A percentile compares a stretch with the other conserved stretches of the same genome.
Evolutionary conservation across 2,113 vertebrate species (phyloP).

Genomic region (Silurus glanis): DNA sequence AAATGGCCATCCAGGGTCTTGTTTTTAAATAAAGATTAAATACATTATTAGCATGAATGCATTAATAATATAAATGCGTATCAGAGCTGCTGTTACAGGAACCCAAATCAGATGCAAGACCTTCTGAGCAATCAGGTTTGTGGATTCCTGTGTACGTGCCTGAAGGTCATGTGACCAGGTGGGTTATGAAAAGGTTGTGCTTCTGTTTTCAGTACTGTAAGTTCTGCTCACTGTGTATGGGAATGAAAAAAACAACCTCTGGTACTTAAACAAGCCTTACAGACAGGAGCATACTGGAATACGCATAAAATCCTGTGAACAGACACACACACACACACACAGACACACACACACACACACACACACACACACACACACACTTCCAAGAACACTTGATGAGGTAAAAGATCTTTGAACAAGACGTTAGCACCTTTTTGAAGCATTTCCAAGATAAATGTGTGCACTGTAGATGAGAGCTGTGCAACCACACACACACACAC

Average conservation of each 20-base stretch:
- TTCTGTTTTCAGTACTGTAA: background rate
- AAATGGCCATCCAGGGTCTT: background rate
- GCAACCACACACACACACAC: background rate
- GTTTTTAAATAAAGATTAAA: background rate
- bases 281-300: background rate
- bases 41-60: background rate
- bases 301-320: background rate
- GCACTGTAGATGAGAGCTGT: background rate
- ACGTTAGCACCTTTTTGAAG: conserved; percentile 9
- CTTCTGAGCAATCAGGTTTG: background rate
- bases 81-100: background rate
- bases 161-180: background rate
- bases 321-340: background rate
- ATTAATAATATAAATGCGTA: too few species aligned
- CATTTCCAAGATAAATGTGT: conserved; percentile 14
- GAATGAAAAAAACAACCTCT: background rate
- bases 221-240: conserved; percentile 16
- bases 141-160: background rate
- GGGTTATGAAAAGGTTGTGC: background rate
- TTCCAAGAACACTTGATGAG: conserved; percentile 36
- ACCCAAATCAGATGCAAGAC: background rate
- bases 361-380: background rate
- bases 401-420: conserved; percentile 23
- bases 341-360: too few species aligned
- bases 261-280: background rate